Percentiles rank a stretch among this genome's conserved stretches.
Evolutionary conservation across 1,140 invertebrate genomes (phyloP).

Genomic region (Kradibia gibbosae): DNA sequence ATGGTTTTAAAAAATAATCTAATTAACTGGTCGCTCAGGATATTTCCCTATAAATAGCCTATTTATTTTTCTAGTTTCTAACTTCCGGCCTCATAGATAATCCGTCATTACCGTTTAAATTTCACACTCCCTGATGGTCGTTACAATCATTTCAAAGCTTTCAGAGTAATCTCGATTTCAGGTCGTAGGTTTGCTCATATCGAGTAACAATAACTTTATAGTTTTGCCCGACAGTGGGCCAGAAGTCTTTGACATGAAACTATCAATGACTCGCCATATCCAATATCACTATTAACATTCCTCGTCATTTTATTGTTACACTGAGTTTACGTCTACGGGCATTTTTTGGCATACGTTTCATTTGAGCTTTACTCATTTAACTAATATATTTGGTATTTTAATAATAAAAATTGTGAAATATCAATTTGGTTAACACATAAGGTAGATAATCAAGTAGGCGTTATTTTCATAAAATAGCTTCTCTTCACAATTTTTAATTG

Average conservation of each 20-base stretch:
- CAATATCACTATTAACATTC: conserved; percentile 34
- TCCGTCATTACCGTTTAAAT: no score
- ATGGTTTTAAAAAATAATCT: neutral
- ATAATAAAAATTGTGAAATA: neutral
- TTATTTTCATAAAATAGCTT: no score
- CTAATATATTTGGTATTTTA: no score
- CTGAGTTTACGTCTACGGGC: neutral
- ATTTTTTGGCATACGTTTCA: neutral
- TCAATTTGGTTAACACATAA: no score
- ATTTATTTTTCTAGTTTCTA: no score
- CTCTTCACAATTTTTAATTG: no score
- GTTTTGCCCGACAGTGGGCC: conserved; percentile 51
- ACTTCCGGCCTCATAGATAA: no score
- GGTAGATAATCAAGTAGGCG: no score
- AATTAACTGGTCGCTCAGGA: neutral
- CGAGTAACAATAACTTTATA: neutral
- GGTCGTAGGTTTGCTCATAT: neutral
- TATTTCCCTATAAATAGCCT: no score
- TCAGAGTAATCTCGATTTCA: neutral
- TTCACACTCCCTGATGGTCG: no score
- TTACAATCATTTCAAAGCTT: neutral
- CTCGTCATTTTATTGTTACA: conserved; percentile 29
- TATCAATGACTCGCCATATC: neutral
- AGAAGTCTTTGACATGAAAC: conserved; percentile 35
- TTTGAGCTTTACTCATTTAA: neutral